phyloP scores from a whole-genome alignment of 2,888 invertebrate genomes.

The Agonopterix heracliana region DNA sequence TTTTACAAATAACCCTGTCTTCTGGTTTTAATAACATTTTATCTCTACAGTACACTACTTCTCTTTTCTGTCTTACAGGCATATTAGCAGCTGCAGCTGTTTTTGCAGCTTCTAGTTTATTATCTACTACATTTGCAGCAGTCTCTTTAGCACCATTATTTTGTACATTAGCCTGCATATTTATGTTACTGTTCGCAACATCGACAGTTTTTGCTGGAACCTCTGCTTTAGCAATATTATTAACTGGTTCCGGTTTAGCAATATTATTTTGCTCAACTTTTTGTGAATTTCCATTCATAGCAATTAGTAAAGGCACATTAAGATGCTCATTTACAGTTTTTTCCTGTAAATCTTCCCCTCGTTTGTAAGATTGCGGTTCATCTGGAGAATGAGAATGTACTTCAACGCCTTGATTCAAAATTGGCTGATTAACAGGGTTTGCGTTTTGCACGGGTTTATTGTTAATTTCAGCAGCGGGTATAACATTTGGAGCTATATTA shows the following conservation, averaged over 20 bases:
- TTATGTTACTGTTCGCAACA: constrained; percentile 12
- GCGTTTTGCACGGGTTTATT: constrained; percentile 5
- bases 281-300: constrained; percentile 28
- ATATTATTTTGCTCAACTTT: constrained; percentile 7
- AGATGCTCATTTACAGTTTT: constrained; percentile 19
- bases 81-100: too few species aligned
- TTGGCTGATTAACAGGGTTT: constrained; percentile 4
- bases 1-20: constrained; percentile 48
- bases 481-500: neutral
- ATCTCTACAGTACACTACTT: constrained; percentile 50
- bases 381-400: constrained; percentile 48
- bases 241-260: neutral
- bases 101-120: constrained; percentile 14
- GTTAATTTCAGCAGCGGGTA: neutral
- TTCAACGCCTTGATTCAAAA: constrained; percentile 9
- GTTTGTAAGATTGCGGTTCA: constrained; percentile 58
- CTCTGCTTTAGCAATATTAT: too few species aligned
- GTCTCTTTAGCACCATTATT: constrained; percentile 1
- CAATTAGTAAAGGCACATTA: constrained; percentile 44
- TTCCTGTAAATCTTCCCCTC: constrained; percentile 46
- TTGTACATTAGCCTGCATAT: too few species aligned
- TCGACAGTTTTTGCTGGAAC: neutral
- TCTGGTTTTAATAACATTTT: constrained; percentile 34
- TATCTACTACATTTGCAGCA: neutral
- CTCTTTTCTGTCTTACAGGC: constrained; percentile 44